Evolutionary conservation across 2,797 vertebrate genomes (phyloP).

Genomic region (Peromyscus attwateri): DNA sequence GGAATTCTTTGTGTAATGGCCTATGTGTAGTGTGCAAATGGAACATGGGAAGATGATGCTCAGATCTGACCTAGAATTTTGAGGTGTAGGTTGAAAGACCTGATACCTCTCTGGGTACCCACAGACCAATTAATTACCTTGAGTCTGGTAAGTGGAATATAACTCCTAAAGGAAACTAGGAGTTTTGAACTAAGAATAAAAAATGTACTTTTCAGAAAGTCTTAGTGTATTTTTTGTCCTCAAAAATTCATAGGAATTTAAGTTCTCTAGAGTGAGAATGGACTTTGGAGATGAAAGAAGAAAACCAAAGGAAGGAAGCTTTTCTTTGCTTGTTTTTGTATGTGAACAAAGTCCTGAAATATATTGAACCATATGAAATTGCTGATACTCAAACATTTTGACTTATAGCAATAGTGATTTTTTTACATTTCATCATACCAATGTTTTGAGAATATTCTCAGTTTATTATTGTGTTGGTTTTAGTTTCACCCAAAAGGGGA

Average conservation of each 20-base stretch:
- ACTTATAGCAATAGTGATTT: conserved; percentile 36
- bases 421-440: conserved; percentile 24
- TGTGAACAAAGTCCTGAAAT: conserved; percentile 56
- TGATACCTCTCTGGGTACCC: conserved; percentile 74
- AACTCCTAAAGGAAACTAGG: conserved; percentile 79
- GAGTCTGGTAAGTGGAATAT: conserved; percentile 73
- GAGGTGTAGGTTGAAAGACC: conserved; percentile 76
- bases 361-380: conserved; percentile 62
- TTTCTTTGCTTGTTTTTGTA: conserved; percentile 51
- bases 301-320: conserved; percentile 4
- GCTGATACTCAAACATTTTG: conserved; percentile 60
- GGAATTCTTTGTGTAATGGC: conserved; percentile 58
- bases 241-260: conserved; percentile 72
- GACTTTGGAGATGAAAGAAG: conserved; percentile 52
- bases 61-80: conserved; percentile 79
- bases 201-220: conserved; percentile 40
- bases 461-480: conserved; percentile 29
- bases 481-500: conserved; percentile 25
- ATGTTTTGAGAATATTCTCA: conserved; percentile 60
- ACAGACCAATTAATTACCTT: conserved; percentile 79
- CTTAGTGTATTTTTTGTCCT: conserved; percentile 54
- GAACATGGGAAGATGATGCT: conserved; percentile 69
- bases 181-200: conserved; percentile 52
- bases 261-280: conserved; percentile 54
- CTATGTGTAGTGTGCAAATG: conserved; percentile 66